Evolutionary conservation across 2,888 invertebrate genomes (phyloP), one percentile per base, ranked within the genome.

Genomic region (Drosophila anomelani): DNA sequence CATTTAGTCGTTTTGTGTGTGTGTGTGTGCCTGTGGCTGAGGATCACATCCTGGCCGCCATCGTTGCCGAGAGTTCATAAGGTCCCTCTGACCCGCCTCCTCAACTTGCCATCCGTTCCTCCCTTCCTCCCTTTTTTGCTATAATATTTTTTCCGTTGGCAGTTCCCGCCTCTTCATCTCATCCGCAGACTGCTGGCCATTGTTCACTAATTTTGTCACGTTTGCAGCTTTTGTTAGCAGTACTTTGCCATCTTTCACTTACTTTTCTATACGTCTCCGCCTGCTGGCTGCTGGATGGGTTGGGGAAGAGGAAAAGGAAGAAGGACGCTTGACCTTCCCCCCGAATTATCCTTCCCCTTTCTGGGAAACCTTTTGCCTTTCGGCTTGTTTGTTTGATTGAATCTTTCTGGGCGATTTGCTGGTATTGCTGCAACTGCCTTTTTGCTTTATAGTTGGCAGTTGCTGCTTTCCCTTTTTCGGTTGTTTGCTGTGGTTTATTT

Each of bases 141-240:
- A 10, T 41, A 64, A 64, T 66, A 66, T 66, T 60, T 44, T 66
- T 66, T 64, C 66, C 64, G 70, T 38, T 53, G 66, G 26, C 64
- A 66, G 64, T 64, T 64, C 63, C 41, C 56, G 9, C 46, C 46
- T 23, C 46, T 54, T 41, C 70, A 72, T 72, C 72, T 64, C 74
- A 74, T 66, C 72, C 77, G 77, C 77, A 75, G 77, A 58, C 69
- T 74, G 57, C 69, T 59, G 77, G 67, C 77, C 82, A 85, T 89
- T 86, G 89, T 86, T 85, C 89, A 88, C 88, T 88, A 88, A 89
- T 88, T 86, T 89, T 85, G 86, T 88, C 86, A 88, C 89, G 86
- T 89, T 88, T 86, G 89, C 88, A 83, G 79, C 83, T 89, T 85
- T 88, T 85, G 78, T 78, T 81, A 60, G 76, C 71, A 73, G 61